A percentile compares a stretch with the other conserved stretches of the same genome.
Conservation (phyloP, 2,888 invertebrate species). For the Plagiodera versicolora region DNA sequence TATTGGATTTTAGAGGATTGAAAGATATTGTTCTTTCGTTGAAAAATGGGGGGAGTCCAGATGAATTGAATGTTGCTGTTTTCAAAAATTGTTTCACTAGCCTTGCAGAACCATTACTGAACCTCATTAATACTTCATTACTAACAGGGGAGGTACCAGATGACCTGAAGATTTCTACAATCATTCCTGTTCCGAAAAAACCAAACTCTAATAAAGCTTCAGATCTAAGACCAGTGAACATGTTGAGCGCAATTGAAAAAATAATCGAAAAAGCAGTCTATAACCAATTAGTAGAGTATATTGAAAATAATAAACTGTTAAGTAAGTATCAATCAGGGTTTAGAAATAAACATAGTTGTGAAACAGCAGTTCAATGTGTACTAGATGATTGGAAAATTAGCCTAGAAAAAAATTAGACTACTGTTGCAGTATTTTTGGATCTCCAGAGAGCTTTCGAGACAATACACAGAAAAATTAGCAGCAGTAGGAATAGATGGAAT, state of each 20-base stretch:
- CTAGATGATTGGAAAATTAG: neutral
- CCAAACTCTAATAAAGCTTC: no score
- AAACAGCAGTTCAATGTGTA: no score
- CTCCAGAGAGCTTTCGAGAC: no score
- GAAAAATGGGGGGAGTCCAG: no score
- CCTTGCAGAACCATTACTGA: neutral
- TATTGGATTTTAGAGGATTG: no score
- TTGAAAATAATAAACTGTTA: neutral
- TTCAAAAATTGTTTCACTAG: neutral
- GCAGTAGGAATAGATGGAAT: slow-evolving; percentile 2
- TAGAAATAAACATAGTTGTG: no score
- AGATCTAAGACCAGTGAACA: no score
- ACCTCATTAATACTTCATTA: neutral
- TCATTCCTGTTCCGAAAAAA: neutral
- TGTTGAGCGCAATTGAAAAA: no score
- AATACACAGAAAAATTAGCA: neutral
- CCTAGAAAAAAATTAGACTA: neutral
- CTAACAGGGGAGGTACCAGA: neutral
- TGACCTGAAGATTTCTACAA: neutral
- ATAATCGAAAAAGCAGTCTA: no score
- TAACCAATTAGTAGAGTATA: neutral
- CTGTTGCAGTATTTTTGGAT: slow-evolving; percentile 1
- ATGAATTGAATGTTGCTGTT: neutral
- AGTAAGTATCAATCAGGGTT: no score
- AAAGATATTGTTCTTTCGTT: no score